Evolutionary conservation across 2,797 vertebrate species (phyloP), one percentile per base, ranked within the genome.

Genomic region (Anguilla anguilla): DNA sequence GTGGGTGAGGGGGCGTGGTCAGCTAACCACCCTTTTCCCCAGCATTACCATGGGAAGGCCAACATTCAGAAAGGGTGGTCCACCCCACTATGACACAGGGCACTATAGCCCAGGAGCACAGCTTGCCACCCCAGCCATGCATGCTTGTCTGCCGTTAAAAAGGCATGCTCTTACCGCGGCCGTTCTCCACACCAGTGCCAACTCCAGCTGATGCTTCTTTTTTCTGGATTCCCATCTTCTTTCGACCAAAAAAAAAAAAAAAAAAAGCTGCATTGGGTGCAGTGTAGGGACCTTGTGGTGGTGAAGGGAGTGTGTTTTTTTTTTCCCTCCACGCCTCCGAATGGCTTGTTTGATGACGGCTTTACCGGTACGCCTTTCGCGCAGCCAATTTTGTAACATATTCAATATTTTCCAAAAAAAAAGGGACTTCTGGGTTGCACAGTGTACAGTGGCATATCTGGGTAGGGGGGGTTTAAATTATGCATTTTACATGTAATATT

Each of bases 121-220:
- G 46, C 53, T 79, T 74, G 74, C 43, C 83, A 72, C 83, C 72
- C 84, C 84, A 72, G 82, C 74, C 89, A 90, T 93, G 91, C 92
- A 93, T 91, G 91, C 84, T 87, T 89, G 84, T 93, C 89, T 91
- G 89, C 88, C 92, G 91, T 92, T 91, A 90, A 74, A 89, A 89
- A 57, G 86, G 95, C 96, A 95, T 95, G 96, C 94, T 91, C 88
- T 35, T 93, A 95, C 93, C 94, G 94, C 94, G 93, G 92, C 88
- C 87, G 88, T 88, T 92, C 92, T 93, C 91, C 90, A 92, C 92
- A 90, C 94, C 89, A 0, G 87, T 92, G 92, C 94, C 91, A 88
- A 90, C 90, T 28, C 86, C 31, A 39, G 61, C 49, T 69, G 89
- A 84, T 92, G 90, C n/a, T 91, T 90, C 89, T 91, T 88, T 88